These are phyloP conservation scores for Chrysoperla carnea DNA, from an alignment of 1,140 invertebrate genomes.

Conservation along the genomic window DNA sequence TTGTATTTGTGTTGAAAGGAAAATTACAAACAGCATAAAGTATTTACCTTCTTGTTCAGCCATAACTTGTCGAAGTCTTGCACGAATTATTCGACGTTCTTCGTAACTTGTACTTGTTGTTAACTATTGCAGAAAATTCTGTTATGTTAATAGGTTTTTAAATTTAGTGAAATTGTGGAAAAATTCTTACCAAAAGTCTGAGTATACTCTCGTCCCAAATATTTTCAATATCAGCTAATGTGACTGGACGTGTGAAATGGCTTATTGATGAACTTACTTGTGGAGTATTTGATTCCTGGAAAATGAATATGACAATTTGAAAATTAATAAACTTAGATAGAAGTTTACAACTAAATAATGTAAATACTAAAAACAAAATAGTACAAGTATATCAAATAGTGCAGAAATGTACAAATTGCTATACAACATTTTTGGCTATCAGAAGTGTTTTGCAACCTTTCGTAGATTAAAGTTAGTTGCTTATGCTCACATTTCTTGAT, in stretches of 20 bases:
- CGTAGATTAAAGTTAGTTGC: too few species aligned
- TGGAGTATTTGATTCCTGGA: too few species aligned
- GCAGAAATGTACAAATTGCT: too few species aligned
- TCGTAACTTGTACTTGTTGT: constrained; percentile 74
- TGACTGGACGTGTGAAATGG: constrained; percentile 17
- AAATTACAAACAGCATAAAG: neutral
- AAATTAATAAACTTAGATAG: too few species aligned
- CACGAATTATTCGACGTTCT: constrained; percentile 59
- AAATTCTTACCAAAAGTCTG: constrained; percentile 41
- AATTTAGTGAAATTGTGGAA: neutral
- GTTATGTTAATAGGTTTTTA: constrained; percentile 2
- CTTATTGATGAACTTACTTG: neutral
- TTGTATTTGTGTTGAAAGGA: too few species aligned
- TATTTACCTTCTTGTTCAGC: constrained; percentile 54
- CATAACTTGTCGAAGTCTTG: constrained; percentile 56
- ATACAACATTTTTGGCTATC: too few species aligned
- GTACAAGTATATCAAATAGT: too few species aligned
- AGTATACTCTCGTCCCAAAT: constrained; percentile 57
- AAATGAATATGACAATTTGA: too few species aligned
- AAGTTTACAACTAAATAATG: too few species aligned
- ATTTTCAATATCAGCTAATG: constrained; percentile 37
- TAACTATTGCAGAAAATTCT: constrained; percentile 35
- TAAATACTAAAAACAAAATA: too few species aligned
- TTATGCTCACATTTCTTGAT: too few species aligned
- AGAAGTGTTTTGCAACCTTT: too few species aligned